A percentile compares a stretch with the other conserved stretches of the same genome.
These are phyloP conservation scores for Caenorhabditis inopinata DNA, from an alignment of 1,140 invertebrate species.

Conservation along the genomic window DNA sequence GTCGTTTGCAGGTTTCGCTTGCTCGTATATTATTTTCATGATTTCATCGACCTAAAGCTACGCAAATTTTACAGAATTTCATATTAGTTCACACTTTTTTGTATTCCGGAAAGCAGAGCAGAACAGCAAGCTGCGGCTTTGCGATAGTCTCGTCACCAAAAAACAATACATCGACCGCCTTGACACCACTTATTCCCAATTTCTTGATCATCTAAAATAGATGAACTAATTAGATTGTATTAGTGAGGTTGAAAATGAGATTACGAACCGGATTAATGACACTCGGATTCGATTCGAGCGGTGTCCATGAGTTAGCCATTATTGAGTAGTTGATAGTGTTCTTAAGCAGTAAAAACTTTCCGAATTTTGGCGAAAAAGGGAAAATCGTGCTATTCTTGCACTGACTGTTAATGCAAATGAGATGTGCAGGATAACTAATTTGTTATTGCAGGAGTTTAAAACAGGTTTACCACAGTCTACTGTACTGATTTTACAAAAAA, in stretches of 20 bases:
- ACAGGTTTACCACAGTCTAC: too few relatives aligned
- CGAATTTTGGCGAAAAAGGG: background rate
- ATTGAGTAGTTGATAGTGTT: background rate
- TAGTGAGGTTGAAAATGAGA: background rate
- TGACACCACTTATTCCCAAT: slow-evolving; percentile 42
- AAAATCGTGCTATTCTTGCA: background rate
- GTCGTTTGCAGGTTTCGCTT: slow-evolving; percentile 34
- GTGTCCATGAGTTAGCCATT: slow-evolving; percentile 30
- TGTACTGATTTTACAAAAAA: too few relatives aligned
- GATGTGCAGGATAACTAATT: too few relatives aligned
- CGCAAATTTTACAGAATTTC: background rate
- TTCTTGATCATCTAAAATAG: slow-evolving; percentile 43
- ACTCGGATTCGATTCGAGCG: slow-evolving; percentile 44
- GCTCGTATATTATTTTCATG: slow-evolving; percentile 44
- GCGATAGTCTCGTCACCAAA: slow-evolving; percentile 48
- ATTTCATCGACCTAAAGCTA: slow-evolving; percentile 40
- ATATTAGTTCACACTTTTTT: slow-evolving; percentile 20
- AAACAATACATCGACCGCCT: slow-evolving; percentile 43
- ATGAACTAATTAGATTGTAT: slow-evolving; percentile 15
- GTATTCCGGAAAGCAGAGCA: slow-evolving; percentile 47
- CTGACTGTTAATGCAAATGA: too few relatives aligned
- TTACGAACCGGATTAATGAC: slow-evolving; percentile 43
- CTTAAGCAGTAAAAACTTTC: background rate
- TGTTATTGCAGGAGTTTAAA: too few relatives aligned
- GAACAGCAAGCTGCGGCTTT: slow-evolving; percentile 39